phyloP scores from a whole-genome alignment of 2,888 invertebrate species.

The Ochlodes sylvanus region DNA sequence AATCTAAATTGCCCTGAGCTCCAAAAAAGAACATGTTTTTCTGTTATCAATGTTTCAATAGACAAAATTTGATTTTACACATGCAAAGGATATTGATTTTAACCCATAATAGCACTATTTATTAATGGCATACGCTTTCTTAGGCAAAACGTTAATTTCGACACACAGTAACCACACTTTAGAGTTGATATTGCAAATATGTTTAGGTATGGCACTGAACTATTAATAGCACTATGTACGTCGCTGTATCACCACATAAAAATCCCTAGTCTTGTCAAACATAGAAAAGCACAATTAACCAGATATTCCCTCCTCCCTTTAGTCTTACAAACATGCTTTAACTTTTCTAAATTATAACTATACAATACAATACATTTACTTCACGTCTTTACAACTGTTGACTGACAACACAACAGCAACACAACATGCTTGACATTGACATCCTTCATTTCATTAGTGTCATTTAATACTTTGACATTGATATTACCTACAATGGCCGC shows the following conservation, averaged over 20 bases:
- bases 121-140: background rate
- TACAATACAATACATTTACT: background rate
- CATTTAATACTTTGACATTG: background rate
- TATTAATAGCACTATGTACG: constrained; percentile 31
- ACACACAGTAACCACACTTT: constrained; percentile 25
- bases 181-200: background rate
- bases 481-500: background rate
- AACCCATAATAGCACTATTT: background rate
- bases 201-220: background rate
- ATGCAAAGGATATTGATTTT: too few relatives aligned
- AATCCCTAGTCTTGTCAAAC: background rate
- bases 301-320: constrained; percentile 1
- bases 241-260: background rate
- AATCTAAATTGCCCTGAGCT: too few relatives aligned
- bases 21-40: background rate
- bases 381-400: background rate
- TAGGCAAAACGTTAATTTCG: background rate
- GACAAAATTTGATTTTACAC: too few relatives aligned
- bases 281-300: constrained; percentile 8
- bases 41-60: background rate
- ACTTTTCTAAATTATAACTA: constrained; percentile 12
- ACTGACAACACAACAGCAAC: constrained; percentile 1
- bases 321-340: constrained; percentile 14
- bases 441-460: background rate
- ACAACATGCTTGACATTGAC: background rate